These are phyloP conservation scores for Trinorchestia longiramus DNA, from an alignment of 1,140 invertebrate genomes.

Conservation along the genomic window DNA sequence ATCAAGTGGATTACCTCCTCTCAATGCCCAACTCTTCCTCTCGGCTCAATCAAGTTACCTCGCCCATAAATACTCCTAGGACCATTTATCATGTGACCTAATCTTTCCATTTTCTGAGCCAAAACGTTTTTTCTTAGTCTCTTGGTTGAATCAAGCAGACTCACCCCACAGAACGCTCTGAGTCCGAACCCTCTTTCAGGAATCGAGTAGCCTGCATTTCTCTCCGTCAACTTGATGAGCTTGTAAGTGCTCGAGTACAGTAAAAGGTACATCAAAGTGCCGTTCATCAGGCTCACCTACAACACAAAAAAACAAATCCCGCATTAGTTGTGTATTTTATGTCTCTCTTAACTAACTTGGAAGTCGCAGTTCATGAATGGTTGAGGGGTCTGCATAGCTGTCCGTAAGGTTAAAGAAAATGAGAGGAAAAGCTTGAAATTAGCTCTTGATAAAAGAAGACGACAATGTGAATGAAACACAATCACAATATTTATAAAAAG, in stretches of 20 bases:
- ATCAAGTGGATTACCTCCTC: neutral
- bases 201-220: constrained; percentile 39
- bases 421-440: neutral
- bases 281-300: constrained; percentile 50
- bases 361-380: neutral
- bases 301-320: constrained; percentile 15
- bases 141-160: neutral
- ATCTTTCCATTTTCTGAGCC: neutral
- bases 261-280: constrained; percentile 48
- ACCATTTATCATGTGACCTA: neutral
- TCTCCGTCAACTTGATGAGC: constrained; percentile 25
- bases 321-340: neutral
- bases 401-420: neutral
- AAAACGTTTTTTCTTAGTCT: neutral
- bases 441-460: neutral
- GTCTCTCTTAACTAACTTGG: neutral
- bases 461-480: neutral
- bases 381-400: neutral
- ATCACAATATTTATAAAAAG: neutral
- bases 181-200: constrained; percentile 36
- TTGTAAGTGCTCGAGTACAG: constrained; percentile 26
- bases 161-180: constrained; percentile 31
- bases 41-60: neutral
- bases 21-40: neutral
- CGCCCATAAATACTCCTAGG: neutral